Conservation (phyloP, 2,888 invertebrate species). For the Vannuccia rotundouncinata region DNA sequence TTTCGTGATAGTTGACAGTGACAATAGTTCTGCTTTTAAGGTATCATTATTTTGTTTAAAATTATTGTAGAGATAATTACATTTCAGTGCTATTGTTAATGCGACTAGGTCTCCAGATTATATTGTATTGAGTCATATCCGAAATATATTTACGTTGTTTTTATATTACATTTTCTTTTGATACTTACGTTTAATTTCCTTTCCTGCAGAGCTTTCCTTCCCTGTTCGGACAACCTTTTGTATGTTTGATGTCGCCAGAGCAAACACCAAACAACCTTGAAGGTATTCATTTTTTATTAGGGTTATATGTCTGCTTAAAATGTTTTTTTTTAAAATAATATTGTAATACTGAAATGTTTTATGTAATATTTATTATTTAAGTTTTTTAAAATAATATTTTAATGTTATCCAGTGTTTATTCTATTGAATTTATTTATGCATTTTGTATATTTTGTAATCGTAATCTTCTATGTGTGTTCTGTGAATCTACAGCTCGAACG, state of each 20-base stretch:
- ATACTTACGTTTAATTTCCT: neutral
- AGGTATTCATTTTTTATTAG: constrained; percentile 60
- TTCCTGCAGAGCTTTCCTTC: constrained; percentile 69
- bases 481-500: too few species aligned
- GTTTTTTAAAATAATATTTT: too few species aligned
- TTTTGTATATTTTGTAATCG: too few species aligned
- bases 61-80: too few species aligned
- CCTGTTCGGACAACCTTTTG: constrained; percentile 84
- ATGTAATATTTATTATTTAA: too few species aligned
- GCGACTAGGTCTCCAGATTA: too few species aligned
- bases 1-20: constrained; percentile 86
- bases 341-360: too few species aligned
- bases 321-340: too few species aligned
- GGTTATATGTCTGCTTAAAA: neutral
- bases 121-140: neutral
- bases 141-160: neutral
- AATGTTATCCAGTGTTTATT: too few species aligned
- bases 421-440: too few species aligned
- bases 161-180: neutral
- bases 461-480: too few species aligned
- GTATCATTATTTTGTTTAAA: constrained; percentile 43
- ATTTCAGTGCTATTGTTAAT: too few species aligned
- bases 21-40: constrained; percentile 73
- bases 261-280: constrained; percentile 77
- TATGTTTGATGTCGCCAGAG: constrained; percentile 85